Evolutionary conservation across 2,888 invertebrate species (phyloP).

Genomic region (Cephus spinipes): DNA sequence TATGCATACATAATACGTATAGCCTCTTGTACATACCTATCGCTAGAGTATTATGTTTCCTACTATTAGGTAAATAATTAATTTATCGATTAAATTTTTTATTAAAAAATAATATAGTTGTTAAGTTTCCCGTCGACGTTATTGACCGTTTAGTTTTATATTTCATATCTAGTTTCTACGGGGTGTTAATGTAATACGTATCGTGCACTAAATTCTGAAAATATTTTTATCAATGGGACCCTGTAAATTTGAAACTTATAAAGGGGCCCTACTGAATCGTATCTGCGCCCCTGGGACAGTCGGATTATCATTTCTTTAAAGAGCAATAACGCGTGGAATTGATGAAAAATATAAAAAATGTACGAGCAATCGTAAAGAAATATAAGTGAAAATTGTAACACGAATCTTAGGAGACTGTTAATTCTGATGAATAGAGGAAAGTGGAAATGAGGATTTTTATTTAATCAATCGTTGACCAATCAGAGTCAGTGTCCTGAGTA

Average conservation of each 20-base stretch:
- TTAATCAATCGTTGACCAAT: constrained; percentile 36
- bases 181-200: not conserved
- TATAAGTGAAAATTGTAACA: not conserved
- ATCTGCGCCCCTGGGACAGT: not conserved
- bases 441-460: constrained; percentile 30
- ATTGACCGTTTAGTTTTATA: not conserved
- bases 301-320: not conserved
- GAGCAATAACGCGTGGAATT: not conserved
- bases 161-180: not conserved
- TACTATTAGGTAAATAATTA: not conserved
- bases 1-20: not conserved
- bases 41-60: not conserved
- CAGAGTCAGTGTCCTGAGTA: constrained; percentile 18
- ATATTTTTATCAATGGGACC: not conserved
- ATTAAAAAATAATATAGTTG: not conserved
- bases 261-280: not conserved
- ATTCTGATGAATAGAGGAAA: constrained; percentile 1
- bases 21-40: not conserved
- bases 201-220: not conserved
- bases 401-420: not conserved
- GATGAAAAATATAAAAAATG: not conserved
- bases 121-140: not conserved
- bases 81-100: not conserved
- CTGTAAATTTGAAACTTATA: not conserved
- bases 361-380: not conserved